Percentiles rank a stretch among this genome's conserved stretches.
Conservation (phyloP, 1,140 invertebrate species). For the Pseudoatta argentina region DNA sequence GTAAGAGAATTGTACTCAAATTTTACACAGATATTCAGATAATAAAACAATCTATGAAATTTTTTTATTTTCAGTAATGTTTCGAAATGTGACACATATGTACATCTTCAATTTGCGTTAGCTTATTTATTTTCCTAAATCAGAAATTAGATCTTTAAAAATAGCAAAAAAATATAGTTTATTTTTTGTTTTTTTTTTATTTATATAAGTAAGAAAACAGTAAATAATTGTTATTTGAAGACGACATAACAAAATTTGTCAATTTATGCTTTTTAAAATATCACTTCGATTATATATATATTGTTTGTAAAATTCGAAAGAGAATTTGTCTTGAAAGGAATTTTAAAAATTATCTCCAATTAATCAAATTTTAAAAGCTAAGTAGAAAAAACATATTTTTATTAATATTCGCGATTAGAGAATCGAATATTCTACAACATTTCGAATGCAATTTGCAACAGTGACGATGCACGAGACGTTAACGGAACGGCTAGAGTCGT, state of each 20-base stretch:
- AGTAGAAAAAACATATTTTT: not conserved
- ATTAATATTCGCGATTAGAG: not conserved
- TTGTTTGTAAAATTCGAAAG: not conserved
- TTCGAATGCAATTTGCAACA: conserved; percentile 3
- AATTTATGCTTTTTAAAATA: not conserved
- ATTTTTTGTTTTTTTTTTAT: not conserved
- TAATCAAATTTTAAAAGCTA: not conserved
- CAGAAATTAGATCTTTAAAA: not conserved
- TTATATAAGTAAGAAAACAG: not conserved
- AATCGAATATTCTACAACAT: not conserved
- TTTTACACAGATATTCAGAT: too few relatives aligned
- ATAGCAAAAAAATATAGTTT: not conserved
- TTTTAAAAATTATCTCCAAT: not conserved
- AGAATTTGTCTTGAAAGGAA: not conserved
- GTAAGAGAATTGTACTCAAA: too few relatives aligned
- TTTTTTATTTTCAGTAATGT: too few relatives aligned
- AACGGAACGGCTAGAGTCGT: conserved; percentile 22
- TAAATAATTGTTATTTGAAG: not conserved
- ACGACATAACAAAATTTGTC: not conserved
- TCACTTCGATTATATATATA: not conserved
- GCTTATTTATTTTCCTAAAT: not conserved
- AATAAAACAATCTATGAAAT: too few relatives aligned
- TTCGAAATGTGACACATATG: too few relatives aligned
- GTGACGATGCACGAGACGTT: conserved; percentile 22
- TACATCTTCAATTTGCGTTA: not conserved